Evolutionary conservation across 1,140 invertebrate genomes (phyloP).

Genomic region (Wasmannia auropunctata): DNA sequence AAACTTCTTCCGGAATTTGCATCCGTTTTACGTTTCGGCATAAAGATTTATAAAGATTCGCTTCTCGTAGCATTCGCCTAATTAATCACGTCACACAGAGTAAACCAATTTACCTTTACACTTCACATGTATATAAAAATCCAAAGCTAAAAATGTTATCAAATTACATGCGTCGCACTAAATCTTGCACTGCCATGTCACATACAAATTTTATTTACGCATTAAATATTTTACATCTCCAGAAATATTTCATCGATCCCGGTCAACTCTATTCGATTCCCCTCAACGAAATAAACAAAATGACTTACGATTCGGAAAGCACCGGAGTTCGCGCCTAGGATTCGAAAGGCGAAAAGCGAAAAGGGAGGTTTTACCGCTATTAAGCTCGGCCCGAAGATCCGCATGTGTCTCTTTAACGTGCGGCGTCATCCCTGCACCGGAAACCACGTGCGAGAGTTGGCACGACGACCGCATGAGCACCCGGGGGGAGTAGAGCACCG

Average conservation of each 20-base stretch:
- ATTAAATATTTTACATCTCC: neutral
- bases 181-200: too few species aligned
- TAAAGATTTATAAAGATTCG: conserved; percentile 21
- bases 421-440: conserved; percentile 3
- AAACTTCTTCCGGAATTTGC: neutral
- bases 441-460: conserved; percentile 67
- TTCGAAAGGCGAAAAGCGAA: neutral
- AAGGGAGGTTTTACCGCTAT: neutral
- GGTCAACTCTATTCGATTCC: neutral
- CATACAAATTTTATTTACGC: neutral
- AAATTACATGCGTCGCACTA: neutral
- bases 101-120: neutral
- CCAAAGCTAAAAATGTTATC: neutral
- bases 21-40: neutral
- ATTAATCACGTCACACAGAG: neutral
- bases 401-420: conserved; percentile 30
- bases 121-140: neutral
- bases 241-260: neutral
- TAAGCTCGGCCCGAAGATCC: neutral
- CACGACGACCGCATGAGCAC: conserved; percentile 54
- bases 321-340: too few species aligned
- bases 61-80: neutral
- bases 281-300: neutral
- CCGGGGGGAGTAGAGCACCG: neutral
- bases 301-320: neutral